phyloP scores from a whole-genome alignment of 2,888 invertebrate species.

The Copidosoma aretas region DNA sequence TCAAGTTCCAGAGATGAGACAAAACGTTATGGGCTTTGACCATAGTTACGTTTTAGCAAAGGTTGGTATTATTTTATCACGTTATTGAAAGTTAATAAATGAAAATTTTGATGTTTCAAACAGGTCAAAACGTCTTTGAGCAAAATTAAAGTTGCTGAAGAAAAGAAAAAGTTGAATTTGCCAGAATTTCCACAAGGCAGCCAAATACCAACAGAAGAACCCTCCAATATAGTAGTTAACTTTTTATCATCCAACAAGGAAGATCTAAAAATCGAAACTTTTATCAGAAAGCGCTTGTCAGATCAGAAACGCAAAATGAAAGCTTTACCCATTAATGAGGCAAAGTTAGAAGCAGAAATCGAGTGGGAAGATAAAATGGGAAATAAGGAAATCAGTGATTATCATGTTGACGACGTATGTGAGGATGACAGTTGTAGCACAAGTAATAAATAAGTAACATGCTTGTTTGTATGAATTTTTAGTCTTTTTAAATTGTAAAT shows the following conservation, averaged over 20 bases:
- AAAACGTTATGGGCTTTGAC: slow-evolving; percentile 75
- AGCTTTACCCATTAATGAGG: background rate
- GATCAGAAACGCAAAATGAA: slow-evolving; percentile 45
- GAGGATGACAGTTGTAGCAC: slow-evolving; percentile 15
- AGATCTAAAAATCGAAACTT: slow-evolving; percentile 66
- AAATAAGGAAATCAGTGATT: background rate
- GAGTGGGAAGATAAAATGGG: slow-evolving; percentile 5
- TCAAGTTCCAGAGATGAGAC: slow-evolving; percentile 73
- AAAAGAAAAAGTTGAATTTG: slow-evolving; percentile 41
- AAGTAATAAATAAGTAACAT: background rate
- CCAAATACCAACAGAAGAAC: background rate
- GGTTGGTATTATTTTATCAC: slow-evolving; percentile 47
- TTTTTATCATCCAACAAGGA: slow-evolving; percentile 57
- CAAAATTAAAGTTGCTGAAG: slow-evolving; percentile 53
- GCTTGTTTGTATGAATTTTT: slow-evolving; percentile 1
- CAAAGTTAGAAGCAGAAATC: slow-evolving; percentile 22
- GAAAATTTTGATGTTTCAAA: slow-evolving; percentile 28
- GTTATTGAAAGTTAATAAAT: slow-evolving; percentile 7
- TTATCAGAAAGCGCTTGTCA: slow-evolving; percentile 66
- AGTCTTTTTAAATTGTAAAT: background rate
- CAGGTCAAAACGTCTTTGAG: slow-evolving; percentile 55
- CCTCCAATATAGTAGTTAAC: slow-evolving; percentile 1
- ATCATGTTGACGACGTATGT: slow-evolving; percentile 12
- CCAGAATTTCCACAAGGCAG: background rate
- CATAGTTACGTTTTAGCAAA: slow-evolving; percentile 70